Evolutionary conservation across 2,888 invertebrate species (phyloP).

Genomic region (Allygus modestus): DNA sequence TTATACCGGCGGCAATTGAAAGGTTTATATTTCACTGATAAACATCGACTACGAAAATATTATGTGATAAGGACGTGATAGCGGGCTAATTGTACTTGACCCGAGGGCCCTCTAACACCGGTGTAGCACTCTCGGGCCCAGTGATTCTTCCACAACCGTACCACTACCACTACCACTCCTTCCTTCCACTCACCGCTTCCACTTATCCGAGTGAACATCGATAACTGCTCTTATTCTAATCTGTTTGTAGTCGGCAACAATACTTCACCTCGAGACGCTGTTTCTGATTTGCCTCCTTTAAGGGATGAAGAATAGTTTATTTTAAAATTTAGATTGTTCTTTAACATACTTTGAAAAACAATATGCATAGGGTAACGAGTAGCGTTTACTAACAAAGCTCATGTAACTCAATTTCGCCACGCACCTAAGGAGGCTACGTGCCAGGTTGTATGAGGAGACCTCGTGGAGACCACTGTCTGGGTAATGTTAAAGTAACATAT

Average conservation of each 20-base stretch:
- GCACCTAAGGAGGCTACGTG: no score
- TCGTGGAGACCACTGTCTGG: no score
- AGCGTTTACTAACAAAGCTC: no score
- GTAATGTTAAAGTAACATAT: no score
- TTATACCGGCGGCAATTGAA: slow-evolving; percentile 70
- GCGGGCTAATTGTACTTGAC: slow-evolving; percentile 65
- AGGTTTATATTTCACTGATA: slow-evolving; percentile 66
- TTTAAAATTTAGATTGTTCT: neutral
- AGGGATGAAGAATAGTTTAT: neutral
- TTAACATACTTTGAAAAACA: no score
- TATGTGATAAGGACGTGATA: slow-evolving; percentile 65
- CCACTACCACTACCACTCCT: slow-evolving; percentile 33
- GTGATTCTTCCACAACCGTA: slow-evolving; percentile 47
- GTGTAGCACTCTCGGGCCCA: slow-evolving; percentile 52
- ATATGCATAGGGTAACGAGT: no score
- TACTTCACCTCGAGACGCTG: slow-evolving; percentile 19
- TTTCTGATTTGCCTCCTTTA: neutral
- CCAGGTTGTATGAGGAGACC: no score
- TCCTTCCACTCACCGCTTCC: neutral
- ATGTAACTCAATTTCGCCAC: no score
- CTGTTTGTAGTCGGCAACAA: slow-evolving; percentile 30
- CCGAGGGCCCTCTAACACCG: slow-evolving; percentile 60
- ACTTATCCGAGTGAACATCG: neutral
- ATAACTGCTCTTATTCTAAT: slow-evolving; percentile 38
- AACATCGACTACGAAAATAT: slow-evolving; percentile 66